A percentile compares a stretch with the other conserved stretches of the same genome.
Conservation (phyloP, 2,113 vertebrate species). For the Anarhynchus alexandrinus region DNA sequence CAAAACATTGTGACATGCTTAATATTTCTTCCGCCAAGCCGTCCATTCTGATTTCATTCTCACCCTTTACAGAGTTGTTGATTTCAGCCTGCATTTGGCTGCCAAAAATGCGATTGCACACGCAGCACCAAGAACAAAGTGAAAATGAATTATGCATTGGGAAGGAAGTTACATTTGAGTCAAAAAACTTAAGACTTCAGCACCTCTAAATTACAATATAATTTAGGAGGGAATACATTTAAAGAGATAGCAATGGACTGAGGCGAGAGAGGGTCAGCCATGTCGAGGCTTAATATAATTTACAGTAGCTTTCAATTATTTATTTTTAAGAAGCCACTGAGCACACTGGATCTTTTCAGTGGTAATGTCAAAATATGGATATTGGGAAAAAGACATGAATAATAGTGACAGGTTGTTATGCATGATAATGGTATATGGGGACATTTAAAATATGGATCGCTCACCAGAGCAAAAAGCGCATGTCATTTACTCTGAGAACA, state of each 20-base stretch:
- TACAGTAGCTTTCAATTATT: conserved; percentile 76
- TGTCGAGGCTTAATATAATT: conserved; percentile 72
- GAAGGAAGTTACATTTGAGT: conserved; percentile 74
- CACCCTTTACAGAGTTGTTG: conserved; percentile 78
- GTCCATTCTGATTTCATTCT: conserved; percentile 79
- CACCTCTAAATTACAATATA: conserved; percentile 80
- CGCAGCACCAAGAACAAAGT: conserved; percentile 75
- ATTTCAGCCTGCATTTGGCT: conserved; percentile 79
- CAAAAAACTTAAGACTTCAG: conserved; percentile 79
- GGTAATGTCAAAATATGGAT: conserved; percentile 76
- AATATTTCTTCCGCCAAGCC: conserved; percentile 80
- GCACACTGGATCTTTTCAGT: conserved; percentile 72
- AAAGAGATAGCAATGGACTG: conserved; percentile 74
- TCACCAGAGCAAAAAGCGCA: conserved; percentile 35
- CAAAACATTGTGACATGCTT: conserved; percentile 82
- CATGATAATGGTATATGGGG: conserved; percentile 66
- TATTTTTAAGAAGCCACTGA: conserved; percentile 79
- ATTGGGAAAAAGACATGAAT: conserved; percentile 75
- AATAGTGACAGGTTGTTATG: conserved; percentile 75
- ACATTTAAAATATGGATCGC: conserved; percentile 55
- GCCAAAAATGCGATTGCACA: conserved; percentile 77
- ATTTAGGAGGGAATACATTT: conserved; percentile 79
- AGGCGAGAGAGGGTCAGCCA: conserved; percentile 65
- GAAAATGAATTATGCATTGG: conserved; percentile 83
- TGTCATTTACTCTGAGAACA: conserved; percentile 29